Evolutionary conservation across 1,140 invertebrate species (phyloP), one percentile per base, ranked within the genome.

Genomic region (Procambarus clarkii): DNA sequence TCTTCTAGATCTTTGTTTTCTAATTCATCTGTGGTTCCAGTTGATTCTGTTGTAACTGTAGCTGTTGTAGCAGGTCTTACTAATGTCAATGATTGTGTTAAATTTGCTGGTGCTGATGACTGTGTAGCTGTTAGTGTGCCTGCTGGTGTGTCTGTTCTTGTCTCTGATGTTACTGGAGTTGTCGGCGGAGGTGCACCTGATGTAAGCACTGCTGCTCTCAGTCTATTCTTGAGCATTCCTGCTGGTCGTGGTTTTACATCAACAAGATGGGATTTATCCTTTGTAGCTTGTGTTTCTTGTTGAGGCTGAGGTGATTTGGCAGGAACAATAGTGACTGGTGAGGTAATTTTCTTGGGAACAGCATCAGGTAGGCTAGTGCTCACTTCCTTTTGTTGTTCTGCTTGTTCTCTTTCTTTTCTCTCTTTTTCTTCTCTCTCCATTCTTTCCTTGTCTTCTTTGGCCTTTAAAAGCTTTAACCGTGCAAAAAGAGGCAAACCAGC

Each of bases 401-500:
- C 79, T 71, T 87, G 84, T 50, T 79, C 58, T 46, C 24, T 71
- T 74, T 79, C 64, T 74, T 34, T 48, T 60, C 88, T 88, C 46
- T 93, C 88, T 34, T 21, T 80, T 18, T 91, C 88, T 45, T 93
- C 89, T 74, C 58, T 91, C 50, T 93, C 90, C 69, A 91, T 50
- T 54, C 91, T 89, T 24, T 92, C 90, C 11, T 92, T 89, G 13
- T 94, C 93, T 86, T 94, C 93, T 64, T 93, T 93, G 8, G 92
- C 93, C 78, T 92, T 92, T 46, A 94, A 78, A 24, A 93, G 90
- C 45, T 89, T 91, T 24, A 94, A 54, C 13, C 93, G 78, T 8
- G 93, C 93, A 50, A 94, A 92, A 2, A 94, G 88, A 18, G 93
- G 93, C 15, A 94, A 83, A 21, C 93, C 93, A 58, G 93, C 93